Conservation (phyloP, 2,888 invertebrate genomes). For the Germaria angustata region DNA sequence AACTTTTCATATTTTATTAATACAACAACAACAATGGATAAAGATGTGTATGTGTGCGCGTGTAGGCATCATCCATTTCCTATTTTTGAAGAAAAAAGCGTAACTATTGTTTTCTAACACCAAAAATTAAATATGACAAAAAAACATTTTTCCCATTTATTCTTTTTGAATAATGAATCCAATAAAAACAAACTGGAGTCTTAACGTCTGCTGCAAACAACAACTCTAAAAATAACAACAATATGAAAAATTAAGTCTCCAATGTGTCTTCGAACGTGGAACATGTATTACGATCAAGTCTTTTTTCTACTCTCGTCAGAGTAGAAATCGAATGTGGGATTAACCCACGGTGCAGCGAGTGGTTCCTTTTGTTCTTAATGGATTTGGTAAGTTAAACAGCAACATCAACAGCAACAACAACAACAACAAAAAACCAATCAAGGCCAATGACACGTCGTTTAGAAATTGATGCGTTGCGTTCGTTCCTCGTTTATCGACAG, state of each 20-base stretch:
- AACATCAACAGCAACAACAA: background rate
- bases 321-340: background rate
- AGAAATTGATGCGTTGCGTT: constrained; percentile 56
- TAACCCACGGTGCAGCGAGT: constrained; percentile 48
- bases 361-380: constrained; percentile 51
- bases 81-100: background rate
- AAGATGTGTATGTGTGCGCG: no score
- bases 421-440: constrained; percentile 57
- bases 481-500: constrained; percentile 2
- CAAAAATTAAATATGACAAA: no score
- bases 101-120: background rate
- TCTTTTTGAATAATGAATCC: background rate
- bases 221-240: background rate
- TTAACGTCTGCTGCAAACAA: constrained; percentile 47
- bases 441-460: constrained; percentile 67
- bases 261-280: constrained; percentile 46
- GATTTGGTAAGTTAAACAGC: constrained; percentile 42
- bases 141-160: background rate
- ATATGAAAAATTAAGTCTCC: constrained; percentile 45
- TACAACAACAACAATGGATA: background rate
- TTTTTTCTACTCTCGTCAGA: background rate
- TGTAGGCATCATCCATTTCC: no score
- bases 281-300: constrained; percentile 8
- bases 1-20: background rate
- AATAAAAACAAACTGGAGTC: constrained; percentile 43